Conservation (phyloP, 2,888 invertebrate genomes). For the Xylota sylvarum region DNA sequence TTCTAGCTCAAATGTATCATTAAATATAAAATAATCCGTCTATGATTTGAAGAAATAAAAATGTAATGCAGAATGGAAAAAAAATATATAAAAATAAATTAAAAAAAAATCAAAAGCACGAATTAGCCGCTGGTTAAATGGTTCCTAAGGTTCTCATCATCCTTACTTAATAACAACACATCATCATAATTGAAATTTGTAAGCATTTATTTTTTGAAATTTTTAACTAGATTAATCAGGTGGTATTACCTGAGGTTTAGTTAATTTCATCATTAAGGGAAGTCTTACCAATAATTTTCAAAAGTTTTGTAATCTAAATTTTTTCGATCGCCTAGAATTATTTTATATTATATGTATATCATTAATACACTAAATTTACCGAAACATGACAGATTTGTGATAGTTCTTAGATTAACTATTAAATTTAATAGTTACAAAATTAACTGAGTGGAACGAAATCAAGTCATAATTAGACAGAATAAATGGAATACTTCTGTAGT, state of each 20-base stretch:
- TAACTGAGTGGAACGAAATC: background rate
- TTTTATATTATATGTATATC: background rate
- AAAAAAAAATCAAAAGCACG: slow-evolving; percentile 24
- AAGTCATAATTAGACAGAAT: background rate
- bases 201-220: slow-evolving; percentile 49
- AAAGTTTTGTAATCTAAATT: background rate
- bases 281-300: background rate
- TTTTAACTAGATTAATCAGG: slow-evolving; percentile 14
- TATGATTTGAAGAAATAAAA: slow-evolving; percentile 34
- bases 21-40: slow-evolving; percentile 67
- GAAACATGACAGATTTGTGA: slow-evolving; percentile 37
- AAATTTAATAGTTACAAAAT: background rate
- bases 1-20: slow-evolving; percentile 66
- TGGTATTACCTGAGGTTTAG: slow-evolving; percentile 33
- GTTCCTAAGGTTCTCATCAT: slow-evolving; percentile 70
- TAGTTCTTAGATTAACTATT: background rate
- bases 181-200: slow-evolving; percentile 12
- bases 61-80: background rate
- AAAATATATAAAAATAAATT: background rate
- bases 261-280: slow-evolving; percentile 19
- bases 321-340: slow-evolving; percentile 1
- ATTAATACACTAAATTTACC: slow-evolving; percentile 14
- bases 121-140: slow-evolving; percentile 57
- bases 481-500: slow-evolving; percentile 1
- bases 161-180: slow-evolving; percentile 13